Percentiles rank a stretch among this genome's conserved stretches.
Conservation (phyloP, 2,113 vertebrate species). For the Ardeotis arabs region DNA sequence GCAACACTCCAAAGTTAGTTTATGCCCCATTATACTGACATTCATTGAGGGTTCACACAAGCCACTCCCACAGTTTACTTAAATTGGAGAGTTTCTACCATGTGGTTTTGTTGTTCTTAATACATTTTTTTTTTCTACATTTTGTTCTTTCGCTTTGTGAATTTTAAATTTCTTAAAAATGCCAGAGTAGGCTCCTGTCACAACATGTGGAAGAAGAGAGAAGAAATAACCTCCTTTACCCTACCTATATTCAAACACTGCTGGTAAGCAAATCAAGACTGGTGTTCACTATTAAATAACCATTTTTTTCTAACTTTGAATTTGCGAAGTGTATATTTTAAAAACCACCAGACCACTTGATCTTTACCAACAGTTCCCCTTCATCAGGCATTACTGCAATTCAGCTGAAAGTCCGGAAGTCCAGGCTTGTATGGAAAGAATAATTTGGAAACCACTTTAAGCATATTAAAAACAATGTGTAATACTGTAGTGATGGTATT, state of each 20-base stretch:
- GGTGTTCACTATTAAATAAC: neutral
- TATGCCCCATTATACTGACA: neutral
- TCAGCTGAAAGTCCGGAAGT: neutral
- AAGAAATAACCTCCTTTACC: neutral
- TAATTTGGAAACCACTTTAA: neutral
- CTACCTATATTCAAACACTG: neutral
- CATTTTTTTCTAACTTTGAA: fast-evolving
- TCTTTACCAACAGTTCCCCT: neutral
- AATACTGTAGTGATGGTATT: neutral
- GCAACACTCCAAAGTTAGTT: neutral
- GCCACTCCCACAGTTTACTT: neutral
- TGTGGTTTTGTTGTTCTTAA: neutral
- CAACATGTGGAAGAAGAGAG: fast-evolving
- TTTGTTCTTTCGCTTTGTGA: neutral
- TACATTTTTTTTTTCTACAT: neutral
- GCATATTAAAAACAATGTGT: neutral
- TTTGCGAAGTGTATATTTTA: neutral
- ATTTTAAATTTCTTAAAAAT: neutral
- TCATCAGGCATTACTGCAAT: neutral
- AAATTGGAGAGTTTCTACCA: neutral
- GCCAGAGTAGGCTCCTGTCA: neutral
- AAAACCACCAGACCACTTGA: neutral
- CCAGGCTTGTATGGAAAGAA: neutral
- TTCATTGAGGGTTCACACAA: neutral
- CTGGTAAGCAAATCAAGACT: neutral